These are phyloP conservation scores for Hexactinellida sp. DNA, from an alignment of 37 sponge, comb jelly and placozoan genomes.

Conservation along the genomic window DNA sequence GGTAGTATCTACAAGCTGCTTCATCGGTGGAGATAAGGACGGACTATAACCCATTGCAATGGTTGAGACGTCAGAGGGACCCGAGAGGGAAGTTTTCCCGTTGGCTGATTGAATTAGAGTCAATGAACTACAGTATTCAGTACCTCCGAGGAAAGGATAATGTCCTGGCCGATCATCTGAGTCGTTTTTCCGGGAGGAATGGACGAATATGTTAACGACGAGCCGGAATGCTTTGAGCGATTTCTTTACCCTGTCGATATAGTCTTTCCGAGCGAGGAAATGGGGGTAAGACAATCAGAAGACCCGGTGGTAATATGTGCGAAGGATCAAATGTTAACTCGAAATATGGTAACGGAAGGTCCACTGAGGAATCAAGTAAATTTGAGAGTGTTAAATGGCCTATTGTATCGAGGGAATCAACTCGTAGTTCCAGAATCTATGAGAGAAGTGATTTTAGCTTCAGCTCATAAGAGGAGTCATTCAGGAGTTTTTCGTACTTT, in stretches of 20 bases:
- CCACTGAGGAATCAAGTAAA: neutral
- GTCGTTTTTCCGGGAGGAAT: neutral
- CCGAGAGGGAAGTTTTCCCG: neutral
- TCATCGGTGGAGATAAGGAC: neutral
- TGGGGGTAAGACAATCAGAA: neutral
- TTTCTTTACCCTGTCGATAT: neutral
- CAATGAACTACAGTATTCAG: too few relatives aligned
- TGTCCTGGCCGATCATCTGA: neutral
- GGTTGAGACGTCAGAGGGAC: too few relatives aligned
- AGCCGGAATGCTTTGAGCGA: neutral
- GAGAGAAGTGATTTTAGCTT: neutral
- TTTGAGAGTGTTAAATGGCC: neutral
- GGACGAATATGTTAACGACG: neutral
- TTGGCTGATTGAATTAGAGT: neutral
- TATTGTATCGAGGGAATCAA: neutral
- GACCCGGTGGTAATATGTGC: neutral
- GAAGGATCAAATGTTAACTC: neutral
- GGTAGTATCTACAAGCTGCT: neutral
- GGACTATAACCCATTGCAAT: neutral
- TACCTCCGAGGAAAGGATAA: neutral
- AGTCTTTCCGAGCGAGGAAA: neutral
- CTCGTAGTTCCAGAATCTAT: neutral
- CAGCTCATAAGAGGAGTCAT: neutral
- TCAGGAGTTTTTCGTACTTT: neutral
- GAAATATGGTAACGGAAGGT: neutral